phyloP scores from a whole-genome alignment of 2,113 vertebrate species.

The Clarias macrocephalus region DNA sequence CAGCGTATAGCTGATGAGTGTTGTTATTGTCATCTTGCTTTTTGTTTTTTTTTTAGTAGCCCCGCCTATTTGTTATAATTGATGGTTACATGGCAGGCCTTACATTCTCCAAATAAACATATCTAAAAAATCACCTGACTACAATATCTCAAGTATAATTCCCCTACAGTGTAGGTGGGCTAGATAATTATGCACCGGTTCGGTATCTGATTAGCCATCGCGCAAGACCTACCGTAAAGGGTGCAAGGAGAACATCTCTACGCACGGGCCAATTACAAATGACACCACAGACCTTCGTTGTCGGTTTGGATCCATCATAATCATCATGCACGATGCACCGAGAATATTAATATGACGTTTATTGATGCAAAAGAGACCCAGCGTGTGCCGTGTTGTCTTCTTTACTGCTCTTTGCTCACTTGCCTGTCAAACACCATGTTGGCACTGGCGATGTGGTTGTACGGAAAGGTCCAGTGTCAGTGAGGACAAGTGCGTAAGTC shows the following conservation, averaged over 20 bases:
- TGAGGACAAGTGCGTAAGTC: neutral
- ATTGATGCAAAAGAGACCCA: constrained; percentile 50
- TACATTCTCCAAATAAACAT: constrained; percentile 41
- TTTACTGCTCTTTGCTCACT: neutral
- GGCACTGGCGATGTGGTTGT: constrained; percentile 11
- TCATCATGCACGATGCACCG: constrained; percentile 37
- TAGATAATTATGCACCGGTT: constrained; percentile 58
- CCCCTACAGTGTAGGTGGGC: constrained; percentile 52
- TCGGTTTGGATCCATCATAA: constrained; percentile 66
- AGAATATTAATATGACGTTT: constrained; percentile 54
- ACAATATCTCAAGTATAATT: constrained; percentile 40
- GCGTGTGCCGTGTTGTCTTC: neutral
- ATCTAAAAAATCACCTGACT: constrained; percentile 56
- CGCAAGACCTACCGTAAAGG: constrained; percentile 54
- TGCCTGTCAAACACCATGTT: constrained; percentile 14
- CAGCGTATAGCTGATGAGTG: too few species aligned
- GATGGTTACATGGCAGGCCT: neutral
- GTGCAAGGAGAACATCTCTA: constrained; percentile 43
- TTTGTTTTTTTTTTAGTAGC: neutral
- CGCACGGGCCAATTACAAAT: constrained; percentile 64
- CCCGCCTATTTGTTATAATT: neutral
- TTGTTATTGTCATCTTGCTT: neutral
- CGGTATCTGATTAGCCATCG: constrained; percentile 63
- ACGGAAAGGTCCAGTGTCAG: constrained; percentile 44
- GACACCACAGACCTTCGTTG: constrained; percentile 59